Base-by-base conservation (phyloP, 2,797 vertebrate species). In the Nannoperca obscura region DNA sequence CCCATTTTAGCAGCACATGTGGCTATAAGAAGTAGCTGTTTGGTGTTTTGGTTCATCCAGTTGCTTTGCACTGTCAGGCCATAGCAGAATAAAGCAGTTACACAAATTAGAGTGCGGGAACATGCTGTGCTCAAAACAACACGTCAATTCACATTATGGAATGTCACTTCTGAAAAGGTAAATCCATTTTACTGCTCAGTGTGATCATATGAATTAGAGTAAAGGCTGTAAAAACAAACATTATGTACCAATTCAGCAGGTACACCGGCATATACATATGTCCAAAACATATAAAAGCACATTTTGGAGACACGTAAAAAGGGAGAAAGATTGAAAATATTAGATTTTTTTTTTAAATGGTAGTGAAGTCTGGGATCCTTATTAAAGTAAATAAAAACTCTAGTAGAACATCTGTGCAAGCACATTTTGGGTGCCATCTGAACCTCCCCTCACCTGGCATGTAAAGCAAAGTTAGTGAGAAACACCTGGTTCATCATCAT, bases 381-480 rank as follows among this genome's bases (percentile, higher is more conserved):
- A 60, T 81, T 80, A 61, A 71, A 71, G 61, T 68, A 47, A 55
- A 62, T 76, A 76, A 50, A 77, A 77, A 58, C 15, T 46, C 24
- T 34, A n/a, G 13, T 34, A 66, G 54, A 83, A 58, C 68, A 81
- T 86, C 82, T 84, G 72, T 61, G 64, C 14, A 60, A 78, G 74
- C 69, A 70, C 38, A 46, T 79, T 84, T 53, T 50, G 22, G 52
- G 12, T 32, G 36, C 34, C 46, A 66, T 68, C 54, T 54, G 59
- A 77, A 55, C 40, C 64, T 22, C 59, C 55, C 34, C 59, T 83
- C 52, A 65, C 53, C 57, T 82, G 84, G 66, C 66, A 66, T 47
- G 32, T 19, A 34, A 27, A 68, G 54, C 58, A 60, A 46, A 47
- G 63, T 9, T 62, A 17, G 9, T 4, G 38, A 67, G 27, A 66